Base-by-base conservation (phyloP, 2,797 vertebrate species). In the Echiichthys vipera region DNA sequence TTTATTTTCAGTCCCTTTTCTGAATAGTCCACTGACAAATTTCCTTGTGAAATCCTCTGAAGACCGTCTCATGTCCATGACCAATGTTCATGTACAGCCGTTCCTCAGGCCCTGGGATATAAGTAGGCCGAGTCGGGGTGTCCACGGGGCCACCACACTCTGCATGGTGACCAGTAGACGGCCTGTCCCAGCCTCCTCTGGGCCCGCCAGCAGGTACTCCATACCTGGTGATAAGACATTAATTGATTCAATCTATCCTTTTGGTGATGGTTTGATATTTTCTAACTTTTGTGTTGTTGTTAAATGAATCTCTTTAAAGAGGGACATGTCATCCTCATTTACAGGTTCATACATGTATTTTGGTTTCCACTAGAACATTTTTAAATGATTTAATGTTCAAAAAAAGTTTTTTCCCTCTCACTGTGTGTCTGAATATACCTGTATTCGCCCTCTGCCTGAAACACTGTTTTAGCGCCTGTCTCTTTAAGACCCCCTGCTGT, bases 151-250 rank as follows among this genome's bases (percentile, higher is more conserved):
- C 63, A 94, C 96, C 2, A 96, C 66, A 36, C 96, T 97, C 88
- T 96, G 94, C 95, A 96, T 94, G 78, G 96, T 97, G 87, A 97
- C 95, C 49, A 98, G 88, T 78, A 97, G 90, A 58, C 93, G 95
- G 25, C 93, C 94, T 0, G 93, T 95, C 77, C 84, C 82, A 0
- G 81, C 84, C 49, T 97, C 96, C 42, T 96, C 96, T 27, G 96
- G 94, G 43, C 96, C 96, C 32, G 96, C 96, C 67, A 98, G 94
- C 55, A 97, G 91, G 84, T 97, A 97, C 55, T 97, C 95, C 55
- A 90, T 91, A 61, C 96, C 96, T 97, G 75, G 9, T 36, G 10
- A 27, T 27, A 42, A 61, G 18, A 56, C 17, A 3, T 13, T 46
- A 37, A 22, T 11, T 24, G 9, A 54, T 50, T 59, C 15, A 53